phyloP scores from a whole-genome alignment of 2,113 vertebrate genomes.

The Menura novaehollandiae region DNA sequence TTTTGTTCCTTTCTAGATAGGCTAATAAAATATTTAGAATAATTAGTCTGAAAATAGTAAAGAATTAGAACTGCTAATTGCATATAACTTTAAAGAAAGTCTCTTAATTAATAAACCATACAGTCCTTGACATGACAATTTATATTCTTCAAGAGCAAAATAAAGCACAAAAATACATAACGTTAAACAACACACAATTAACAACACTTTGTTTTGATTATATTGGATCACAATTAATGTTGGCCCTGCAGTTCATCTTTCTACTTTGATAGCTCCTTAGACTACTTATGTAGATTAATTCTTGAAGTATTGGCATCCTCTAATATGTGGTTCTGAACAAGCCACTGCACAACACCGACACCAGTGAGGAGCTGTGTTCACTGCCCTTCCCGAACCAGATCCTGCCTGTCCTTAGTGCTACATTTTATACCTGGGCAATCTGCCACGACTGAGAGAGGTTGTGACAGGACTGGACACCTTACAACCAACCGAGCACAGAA shows the following conservation, averaged over 20 bases:
- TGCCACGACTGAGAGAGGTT: conserved; percentile 13
- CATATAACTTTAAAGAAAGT: conserved; percentile 40
- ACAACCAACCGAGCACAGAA: background rate
- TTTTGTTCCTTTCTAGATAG: conserved; percentile 5
- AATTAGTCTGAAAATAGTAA: conserved; percentile 47
- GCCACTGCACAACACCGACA: background rate
- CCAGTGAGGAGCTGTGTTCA: background rate
- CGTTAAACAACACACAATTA: conserved; percentile 72
- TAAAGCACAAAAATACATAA: conserved; percentile 8
- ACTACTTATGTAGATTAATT: conserved; percentile 53
- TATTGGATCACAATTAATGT: conserved; percentile 62
- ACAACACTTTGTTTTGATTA: conserved; percentile 72
- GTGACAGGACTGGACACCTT: conserved; percentile 29
- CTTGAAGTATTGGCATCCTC: conserved; percentile 1
- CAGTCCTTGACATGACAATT: conserved; percentile 57
- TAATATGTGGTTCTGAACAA: background rate
- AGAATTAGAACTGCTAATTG: conserved; percentile 60
- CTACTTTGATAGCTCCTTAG: conserved; percentile 50
- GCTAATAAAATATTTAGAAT: conserved; percentile 50
- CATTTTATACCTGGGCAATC: background rate
- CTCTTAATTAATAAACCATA: conserved; percentile 63
- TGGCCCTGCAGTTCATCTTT: conserved; percentile 59
- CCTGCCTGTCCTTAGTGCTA: background rate
- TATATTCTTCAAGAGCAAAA: conserved; percentile 44
- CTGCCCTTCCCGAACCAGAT: background rate